phyloP scores from a whole-genome alignment of 2,888 invertebrate species.

The Panopea generosa region DNA sequence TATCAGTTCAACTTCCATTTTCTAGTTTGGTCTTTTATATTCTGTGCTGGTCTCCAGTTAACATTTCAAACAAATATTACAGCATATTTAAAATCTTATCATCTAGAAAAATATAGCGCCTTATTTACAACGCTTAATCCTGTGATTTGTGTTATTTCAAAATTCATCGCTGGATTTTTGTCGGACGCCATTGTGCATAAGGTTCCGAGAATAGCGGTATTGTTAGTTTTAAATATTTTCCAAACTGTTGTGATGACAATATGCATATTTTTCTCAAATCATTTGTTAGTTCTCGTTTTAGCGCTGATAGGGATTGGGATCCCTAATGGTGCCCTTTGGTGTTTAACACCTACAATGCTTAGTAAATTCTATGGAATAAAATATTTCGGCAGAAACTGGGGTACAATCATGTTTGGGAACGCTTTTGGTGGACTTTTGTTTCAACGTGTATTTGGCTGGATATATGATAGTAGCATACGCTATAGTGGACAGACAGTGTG shows the following conservation, averaged over 20 bases:
- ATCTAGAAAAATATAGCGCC: constrained; percentile 70
- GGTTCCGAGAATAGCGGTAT: constrained; percentile 69
- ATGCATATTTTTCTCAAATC: constrained; percentile 71
- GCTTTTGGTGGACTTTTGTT: constrained; percentile 71
- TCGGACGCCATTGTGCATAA: constrained; percentile 70
- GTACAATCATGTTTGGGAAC: constrained; percentile 75
- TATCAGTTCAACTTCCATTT: constrained; percentile 73
- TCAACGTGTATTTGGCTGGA: constrained; percentile 71
- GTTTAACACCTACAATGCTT: constrained; percentile 76
- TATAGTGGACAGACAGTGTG: constrained; percentile 68
- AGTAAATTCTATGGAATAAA: constrained; percentile 78
- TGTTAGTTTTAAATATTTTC: constrained; percentile 68
- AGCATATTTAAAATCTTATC: constrained; percentile 74
- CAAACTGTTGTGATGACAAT: constrained; percentile 68
- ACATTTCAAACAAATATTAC: constrained; percentile 76
- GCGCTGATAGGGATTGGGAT: constrained; percentile 70
- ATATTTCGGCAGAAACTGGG: constrained; percentile 78
- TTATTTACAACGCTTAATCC: constrained; percentile 72
- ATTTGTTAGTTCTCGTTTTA: constrained; percentile 63
- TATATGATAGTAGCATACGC: constrained; percentile 70
- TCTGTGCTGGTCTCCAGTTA: constrained; percentile 74
- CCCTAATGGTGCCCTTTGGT: constrained; percentile 77
- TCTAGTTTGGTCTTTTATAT: constrained; percentile 73
- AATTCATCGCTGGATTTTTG: constrained; percentile 71
- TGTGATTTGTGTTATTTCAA: constrained; percentile 70